Evolutionary conservation across 2,113 vertebrate species (phyloP), one percentile per base, ranked within the genome.

Genomic region (Varanus komodoensis): DNA sequence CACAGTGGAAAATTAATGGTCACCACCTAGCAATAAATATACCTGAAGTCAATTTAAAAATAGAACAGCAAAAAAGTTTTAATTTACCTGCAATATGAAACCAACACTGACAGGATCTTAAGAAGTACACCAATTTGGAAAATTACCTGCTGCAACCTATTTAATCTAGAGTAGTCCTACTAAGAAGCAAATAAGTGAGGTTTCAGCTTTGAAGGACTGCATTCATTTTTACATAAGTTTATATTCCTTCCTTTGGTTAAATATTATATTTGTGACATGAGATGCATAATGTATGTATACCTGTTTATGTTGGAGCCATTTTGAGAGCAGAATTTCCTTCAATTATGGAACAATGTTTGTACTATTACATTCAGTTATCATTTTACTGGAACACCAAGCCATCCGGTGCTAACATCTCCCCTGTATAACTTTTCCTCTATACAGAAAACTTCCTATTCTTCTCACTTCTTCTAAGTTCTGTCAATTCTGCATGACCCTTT

Each of bases 1-100:
- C 27, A 86, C 54, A 88, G 52, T 90, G 77, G 78, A 92, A 93
- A 90, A 90, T 90, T 79, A 86, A 90, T 90, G 89, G 61, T 86
- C 83, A 86, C 48, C 67, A 44, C 75, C 34, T 80, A 90, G 64
- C 83, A 90, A 23, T 34, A 92, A 78, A 89, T 73, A 75, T 11
- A 1, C 1, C 90, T 87, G 3, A 91, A 94, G 84, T 54, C 11
- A 3, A 25, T 86, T 84, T 27, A 4, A 80, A 91, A 89, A 54
- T 44, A n/a, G 48, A 1, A 0, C 1, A 34, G 1, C 32, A 44
- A 3, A 11, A 74, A 74, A 82, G 3, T 29, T 90, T 89, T 87
- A 85, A 84, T 91, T 2, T 90, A 0, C 38, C 75, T 61, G 25
- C 8, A 48, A 52, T n/a, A 83, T 11, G n/a, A 52, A 14, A 83